Evolutionary conservation across 1,140 invertebrate genomes (phyloP).

Genomic region (Proctacanthus coquilletti): DNA sequence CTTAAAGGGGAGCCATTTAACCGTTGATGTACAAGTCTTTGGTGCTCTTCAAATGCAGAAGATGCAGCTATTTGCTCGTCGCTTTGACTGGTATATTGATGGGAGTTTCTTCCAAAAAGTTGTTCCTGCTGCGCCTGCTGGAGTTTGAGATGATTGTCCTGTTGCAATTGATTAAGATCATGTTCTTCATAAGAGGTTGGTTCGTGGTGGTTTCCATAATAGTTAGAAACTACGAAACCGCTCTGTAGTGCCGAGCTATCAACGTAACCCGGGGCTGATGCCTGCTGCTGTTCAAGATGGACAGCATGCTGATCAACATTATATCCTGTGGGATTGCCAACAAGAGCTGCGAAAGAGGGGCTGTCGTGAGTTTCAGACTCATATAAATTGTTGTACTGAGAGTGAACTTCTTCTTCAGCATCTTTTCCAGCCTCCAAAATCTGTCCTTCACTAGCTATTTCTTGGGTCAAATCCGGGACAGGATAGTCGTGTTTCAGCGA

Average conservation of each 20-base stretch:
- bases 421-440: conserved; percentile 27
- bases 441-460: conserved; percentile 27
- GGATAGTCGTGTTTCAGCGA: conserved; percentile 12
- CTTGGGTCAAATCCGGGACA: conserved; percentile 23
- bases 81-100: too few relatives aligned
- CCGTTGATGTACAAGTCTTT: conserved; percentile 23
- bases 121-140: too few relatives aligned
- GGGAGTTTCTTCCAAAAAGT: too few relatives aligned
- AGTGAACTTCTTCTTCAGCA: conserved; percentile 22
- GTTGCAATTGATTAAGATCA: neutral
- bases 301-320: conserved; percentile 12
- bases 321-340: conserved; percentile 19
- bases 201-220: conserved; percentile 18
- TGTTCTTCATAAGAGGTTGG: conserved; percentile 6
- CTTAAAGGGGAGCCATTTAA: conserved; percentile 19
- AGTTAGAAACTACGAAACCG: conserved; percentile 26
- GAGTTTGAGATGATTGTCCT: too few relatives aligned
- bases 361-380: conserved; percentile 2
- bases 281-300: conserved; percentile 16
- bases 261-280: conserved; percentile 6
- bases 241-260: conserved; percentile 11
- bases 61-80: too few relatives aligned
- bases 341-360: conserved; percentile 22
- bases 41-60: conserved; percentile 22
- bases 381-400: conserved; percentile 10